Conservation (phyloP, 2,797 vertebrate species). For the Salarias fasciatus region DNA sequence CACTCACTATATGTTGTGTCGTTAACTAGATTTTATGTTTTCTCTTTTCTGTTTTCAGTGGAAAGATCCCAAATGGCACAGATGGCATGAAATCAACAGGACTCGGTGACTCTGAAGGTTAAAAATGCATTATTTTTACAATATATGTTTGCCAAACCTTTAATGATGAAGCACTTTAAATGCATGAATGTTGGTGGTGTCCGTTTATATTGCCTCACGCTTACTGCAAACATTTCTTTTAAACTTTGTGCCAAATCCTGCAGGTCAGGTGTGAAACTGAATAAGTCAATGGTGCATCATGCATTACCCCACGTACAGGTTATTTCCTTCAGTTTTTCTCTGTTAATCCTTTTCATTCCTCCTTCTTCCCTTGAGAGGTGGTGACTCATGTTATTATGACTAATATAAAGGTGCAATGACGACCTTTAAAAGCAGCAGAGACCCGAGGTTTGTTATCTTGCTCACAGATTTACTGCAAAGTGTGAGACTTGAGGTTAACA, state of each 20-base stretch:
- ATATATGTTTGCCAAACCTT: too few species aligned
- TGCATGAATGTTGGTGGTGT: too few species aligned
- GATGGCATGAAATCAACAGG: constrained; percentile 84
- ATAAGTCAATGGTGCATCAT: too few species aligned
- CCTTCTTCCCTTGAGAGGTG: background rate
- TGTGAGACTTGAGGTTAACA: constrained; percentile 6
- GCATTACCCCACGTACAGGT: background rate
- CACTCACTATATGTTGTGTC: background rate
- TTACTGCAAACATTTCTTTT: too few species aligned
- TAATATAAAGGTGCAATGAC: constrained; percentile 5
- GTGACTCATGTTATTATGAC: constrained; percentile 14
- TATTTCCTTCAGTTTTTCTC: background rate
- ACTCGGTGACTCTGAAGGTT: constrained; percentile 89
- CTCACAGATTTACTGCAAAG: background rate
- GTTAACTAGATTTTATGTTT: constrained; percentile 5
- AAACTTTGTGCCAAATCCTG: too few species aligned
- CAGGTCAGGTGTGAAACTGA: too few species aligned
- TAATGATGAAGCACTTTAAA: too few species aligned
- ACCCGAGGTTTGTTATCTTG: background rate
- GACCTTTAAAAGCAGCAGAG: constrained; percentile 5
- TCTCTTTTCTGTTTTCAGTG: constrained; percentile 75
- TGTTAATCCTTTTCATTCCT: background rate
- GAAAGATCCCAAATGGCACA: constrained; percentile 92
- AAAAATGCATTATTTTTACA: constrained; percentile 11
- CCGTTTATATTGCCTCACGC: too few species aligned